These are phyloP conservation scores for Harpegnathos saltator DNA, from an alignment of 1,140 invertebrate genomes.

Conservation along the genomic window DNA sequence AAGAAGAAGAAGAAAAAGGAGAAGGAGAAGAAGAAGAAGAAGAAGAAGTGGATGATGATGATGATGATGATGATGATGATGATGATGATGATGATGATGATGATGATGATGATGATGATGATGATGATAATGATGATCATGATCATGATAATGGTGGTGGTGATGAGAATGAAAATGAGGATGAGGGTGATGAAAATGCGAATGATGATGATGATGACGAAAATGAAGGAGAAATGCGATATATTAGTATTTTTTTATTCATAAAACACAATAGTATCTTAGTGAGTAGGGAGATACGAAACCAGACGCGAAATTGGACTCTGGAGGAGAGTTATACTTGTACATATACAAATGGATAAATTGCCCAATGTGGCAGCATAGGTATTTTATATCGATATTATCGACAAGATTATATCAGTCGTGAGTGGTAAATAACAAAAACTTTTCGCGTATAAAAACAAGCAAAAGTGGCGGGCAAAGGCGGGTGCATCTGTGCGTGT, in stretches of 20 bases:
- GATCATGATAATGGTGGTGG: no score
- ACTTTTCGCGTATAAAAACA: slow-evolving; percentile 72
- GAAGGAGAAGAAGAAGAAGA: no score
- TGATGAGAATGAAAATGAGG: no score
- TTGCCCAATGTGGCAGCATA: slow-evolving; percentile 77
- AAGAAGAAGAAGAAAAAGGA: no score
- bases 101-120: no score
- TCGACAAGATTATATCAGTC: slow-evolving; percentile 69
- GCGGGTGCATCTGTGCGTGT: slow-evolving; percentile 54
- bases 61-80: no score
- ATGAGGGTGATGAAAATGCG: no score
- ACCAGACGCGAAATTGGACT: slow-evolving; percentile 71
- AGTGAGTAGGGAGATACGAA: slow-evolving; percentile 78
- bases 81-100: no score
- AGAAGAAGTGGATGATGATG: no score
- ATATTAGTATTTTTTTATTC: slow-evolving; percentile 85
- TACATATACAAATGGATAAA: slow-evolving; percentile 83
- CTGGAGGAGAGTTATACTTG: slow-evolving; percentile 80
- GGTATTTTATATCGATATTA: slow-evolving; percentile 80
- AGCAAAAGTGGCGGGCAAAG: slow-evolving; percentile 22
- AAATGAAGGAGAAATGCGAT: slow-evolving; percentile 75
- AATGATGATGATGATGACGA: no score
- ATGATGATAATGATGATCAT: no score
- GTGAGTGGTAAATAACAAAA: slow-evolving; percentile 78
- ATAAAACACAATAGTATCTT: slow-evolving; percentile 81